These are phyloP conservation scores for Turritopsis dohrnii DNA, from an alignment of 30 jellyfish, hydroid and myxozoan genomes.

Conservation along the genomic window DNA sequence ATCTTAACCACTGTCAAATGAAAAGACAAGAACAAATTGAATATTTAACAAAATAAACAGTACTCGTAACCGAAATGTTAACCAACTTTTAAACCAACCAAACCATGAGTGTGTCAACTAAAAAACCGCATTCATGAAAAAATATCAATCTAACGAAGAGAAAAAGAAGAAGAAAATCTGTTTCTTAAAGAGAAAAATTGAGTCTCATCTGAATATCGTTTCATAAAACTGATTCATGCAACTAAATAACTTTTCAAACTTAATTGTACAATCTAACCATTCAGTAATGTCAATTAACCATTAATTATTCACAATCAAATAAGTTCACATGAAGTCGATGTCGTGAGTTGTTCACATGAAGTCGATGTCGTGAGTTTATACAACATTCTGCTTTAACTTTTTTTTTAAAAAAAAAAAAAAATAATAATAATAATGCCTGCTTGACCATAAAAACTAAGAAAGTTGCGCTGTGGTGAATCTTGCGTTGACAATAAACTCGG, in stretches of 20 bases:
- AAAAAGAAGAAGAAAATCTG: constrained; percentile 5
- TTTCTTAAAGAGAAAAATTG: background rate
- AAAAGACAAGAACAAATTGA: background rate
- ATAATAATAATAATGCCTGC: background rate
- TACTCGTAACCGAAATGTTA: constrained; percentile 8
- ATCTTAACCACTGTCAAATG: constrained; percentile 12
- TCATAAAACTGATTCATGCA: background rate
- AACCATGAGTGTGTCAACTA: constrained; percentile 8
- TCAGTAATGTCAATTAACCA: background rate
- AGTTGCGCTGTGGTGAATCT: constrained; percentile 5
- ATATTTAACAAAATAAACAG: background rate
- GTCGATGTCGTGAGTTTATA: background rate
- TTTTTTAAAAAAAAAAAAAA: too few relatives aligned
- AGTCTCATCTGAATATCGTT: background rate
- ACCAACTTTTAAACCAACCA: constrained; percentile 12
- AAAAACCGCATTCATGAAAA: constrained; percentile 16
- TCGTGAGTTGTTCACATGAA: background rate
- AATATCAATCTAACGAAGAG: background rate
- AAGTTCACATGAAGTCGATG: background rate
- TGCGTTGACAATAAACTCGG: background rate
- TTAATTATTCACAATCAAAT: background rate
- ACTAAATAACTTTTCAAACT: background rate
- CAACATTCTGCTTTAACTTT: background rate
- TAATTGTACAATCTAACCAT: constrained; percentile 11
- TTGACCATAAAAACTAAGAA: background rate